Conservation (phyloP, 2,888 invertebrate species). For the Protodeltote pygarga region DNA sequence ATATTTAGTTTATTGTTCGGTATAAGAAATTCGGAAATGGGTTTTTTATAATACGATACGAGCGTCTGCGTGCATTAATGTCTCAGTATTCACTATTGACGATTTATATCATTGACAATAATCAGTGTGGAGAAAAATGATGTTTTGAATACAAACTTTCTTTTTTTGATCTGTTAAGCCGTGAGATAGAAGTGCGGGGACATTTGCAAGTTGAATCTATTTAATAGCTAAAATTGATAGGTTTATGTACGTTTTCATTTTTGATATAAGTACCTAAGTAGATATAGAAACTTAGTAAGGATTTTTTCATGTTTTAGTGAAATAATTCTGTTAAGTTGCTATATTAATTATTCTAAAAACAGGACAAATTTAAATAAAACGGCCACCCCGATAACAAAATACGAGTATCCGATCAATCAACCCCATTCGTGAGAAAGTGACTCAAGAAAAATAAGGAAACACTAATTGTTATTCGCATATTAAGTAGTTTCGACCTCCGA, state of each 20-base stretch:
- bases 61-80: slow-evolving; percentile 64
- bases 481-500: slow-evolving; percentile 72
- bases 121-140: slow-evolving; percentile 52
- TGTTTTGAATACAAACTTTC: slow-evolving; percentile 50
- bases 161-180: slow-evolving; percentile 38
- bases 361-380: slow-evolving; percentile 49
- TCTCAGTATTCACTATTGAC: slow-evolving; percentile 54
- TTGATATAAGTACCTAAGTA: too few species aligned
- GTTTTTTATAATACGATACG: slow-evolving; percentile 69
- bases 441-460: slow-evolving; percentile 74
- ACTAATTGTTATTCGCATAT: slow-evolving; percentile 85
- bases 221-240: too few species aligned
- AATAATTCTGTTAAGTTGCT: slow-evolving; percentile 3
- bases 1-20: slow-evolving; percentile 71
- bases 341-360: slow-evolving; percentile 41
- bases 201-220: slow-evolving; percentile 4
- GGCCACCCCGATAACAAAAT: slow-evolving; percentile 45
- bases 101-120: slow-evolving; percentile 54
- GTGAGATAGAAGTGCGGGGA: slow-evolving; percentile 24
- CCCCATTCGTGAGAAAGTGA: slow-evolving; percentile 81
- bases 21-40: slow-evolving; percentile 74
- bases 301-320: neutral
- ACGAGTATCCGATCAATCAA: slow-evolving; percentile 69
- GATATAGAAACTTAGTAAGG: too few species aligned
- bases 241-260: neutral